Percentiles rank a stretch among this genome's conserved stretches.
phyloP scores from a whole-genome alignment of 2,797 vertebrate species.

The Tauraco hartlaubi region DNA sequence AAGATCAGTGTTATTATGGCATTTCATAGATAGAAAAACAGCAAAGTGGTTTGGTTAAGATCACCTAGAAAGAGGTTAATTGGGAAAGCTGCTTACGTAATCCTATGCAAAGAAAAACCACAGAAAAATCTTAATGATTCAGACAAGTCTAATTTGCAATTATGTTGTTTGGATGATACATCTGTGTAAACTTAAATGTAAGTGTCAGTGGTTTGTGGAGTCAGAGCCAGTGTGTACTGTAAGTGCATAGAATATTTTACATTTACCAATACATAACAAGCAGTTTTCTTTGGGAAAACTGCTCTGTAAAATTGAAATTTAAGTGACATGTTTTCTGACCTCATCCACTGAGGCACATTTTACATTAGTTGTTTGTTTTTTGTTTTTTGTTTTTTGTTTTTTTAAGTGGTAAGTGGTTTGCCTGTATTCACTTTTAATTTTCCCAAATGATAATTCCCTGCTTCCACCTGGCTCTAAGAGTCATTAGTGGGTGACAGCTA shows the following conservation, averaged over 20 bases:
- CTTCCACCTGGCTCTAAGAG: constrained; percentile 48
- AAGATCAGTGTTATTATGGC: neutral
- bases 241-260: neutral
- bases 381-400: neutral
- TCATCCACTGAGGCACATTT: neutral
- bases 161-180: neutral
- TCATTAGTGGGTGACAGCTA: constrained; percentile 60
- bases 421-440: neutral
- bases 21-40: neutral
- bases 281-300: neutral
- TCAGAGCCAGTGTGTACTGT: neutral
- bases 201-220: neutral
- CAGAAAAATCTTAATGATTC: neutral
- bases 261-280: neutral
- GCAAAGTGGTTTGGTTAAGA: neutral
- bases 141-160: neutral
- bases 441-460: constrained; percentile 33
- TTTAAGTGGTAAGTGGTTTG: neutral
- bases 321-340: neutral
- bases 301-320: neutral
- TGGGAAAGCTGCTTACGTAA: neutral
- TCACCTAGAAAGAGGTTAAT: neutral
- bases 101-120: neutral
- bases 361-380: neutral
- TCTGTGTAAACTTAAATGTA: neutral